These are phyloP conservation scores for Prolemur simus DNA, from an alignment of 2,113 vertebrate species.

Conservation along the genomic window DNA sequence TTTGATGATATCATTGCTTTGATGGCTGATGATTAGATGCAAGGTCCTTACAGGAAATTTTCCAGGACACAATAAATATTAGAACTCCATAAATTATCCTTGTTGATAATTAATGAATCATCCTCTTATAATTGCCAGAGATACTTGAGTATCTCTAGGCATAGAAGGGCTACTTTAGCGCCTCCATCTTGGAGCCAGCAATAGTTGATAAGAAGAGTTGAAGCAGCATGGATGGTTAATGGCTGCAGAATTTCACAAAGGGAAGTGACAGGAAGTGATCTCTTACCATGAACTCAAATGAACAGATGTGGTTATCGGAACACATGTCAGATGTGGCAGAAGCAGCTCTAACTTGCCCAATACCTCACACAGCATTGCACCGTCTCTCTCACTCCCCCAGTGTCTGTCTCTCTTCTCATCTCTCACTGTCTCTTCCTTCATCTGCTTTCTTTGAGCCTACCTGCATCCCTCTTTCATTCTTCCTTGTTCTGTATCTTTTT, in stretches of 20 bases:
- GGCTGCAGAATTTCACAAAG: background rate
- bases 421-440: background rate
- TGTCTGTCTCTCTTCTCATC: background rate
- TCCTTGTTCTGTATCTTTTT: background rate
- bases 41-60: background rate
- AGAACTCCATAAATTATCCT: background rate
- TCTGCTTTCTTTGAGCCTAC: background rate
- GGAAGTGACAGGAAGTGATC: background rate
- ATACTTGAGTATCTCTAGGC: background rate
- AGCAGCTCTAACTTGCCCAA: background rate
- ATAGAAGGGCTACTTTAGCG: background rate
- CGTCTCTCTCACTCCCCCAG: background rate
- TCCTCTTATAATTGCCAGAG: background rate
- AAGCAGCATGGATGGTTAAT: background rate
- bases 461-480: background rate
- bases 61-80: background rate
- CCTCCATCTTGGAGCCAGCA: background rate
- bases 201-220: background rate
- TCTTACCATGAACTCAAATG: background rate
- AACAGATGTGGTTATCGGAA: background rate
- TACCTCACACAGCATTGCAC: background rate
- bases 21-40: background rate
- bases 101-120: background rate
- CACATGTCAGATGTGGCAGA: background rate
- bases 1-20: background rate